Conservation (phyloP, 2,888 invertebrate species). For the Drosophila tripunctata region DNA sequence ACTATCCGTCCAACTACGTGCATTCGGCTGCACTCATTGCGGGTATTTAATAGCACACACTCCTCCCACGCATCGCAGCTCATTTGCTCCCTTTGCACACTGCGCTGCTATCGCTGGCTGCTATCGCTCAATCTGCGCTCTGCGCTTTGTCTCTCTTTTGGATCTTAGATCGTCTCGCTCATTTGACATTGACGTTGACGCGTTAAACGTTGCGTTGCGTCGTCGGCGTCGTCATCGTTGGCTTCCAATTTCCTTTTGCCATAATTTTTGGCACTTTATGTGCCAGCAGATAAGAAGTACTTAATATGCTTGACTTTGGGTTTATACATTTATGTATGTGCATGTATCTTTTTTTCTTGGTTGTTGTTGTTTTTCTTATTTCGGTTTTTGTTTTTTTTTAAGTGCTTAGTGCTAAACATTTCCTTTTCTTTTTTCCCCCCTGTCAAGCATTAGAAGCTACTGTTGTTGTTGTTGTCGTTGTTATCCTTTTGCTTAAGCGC, state of each 20-base stretch:
- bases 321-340: background rate
- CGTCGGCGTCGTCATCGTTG: slow-evolving; percentile 10
- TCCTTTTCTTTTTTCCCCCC: slow-evolving; percentile 42
- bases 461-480: slow-evolving; percentile 22
- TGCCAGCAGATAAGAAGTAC: slow-evolving; percentile 60
- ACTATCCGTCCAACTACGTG: too few species aligned
- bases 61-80: too few species aligned
- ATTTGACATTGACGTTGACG: slow-evolving; percentile 36
- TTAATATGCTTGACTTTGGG: slow-evolving; percentile 38
- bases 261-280: slow-evolving; percentile 76
- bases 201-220: slow-evolving; percentile 5
- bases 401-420: slow-evolving; percentile 71
- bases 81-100: too few species aligned
- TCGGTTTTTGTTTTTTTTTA: slow-evolving; percentile 22
- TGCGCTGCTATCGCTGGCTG: too few species aligned
- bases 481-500: slow-evolving; percentile 56
- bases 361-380: slow-evolving; percentile 5
- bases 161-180: slow-evolving; percentile 10
- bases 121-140: too few species aligned
- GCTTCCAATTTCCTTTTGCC: slow-evolving; percentile 67
- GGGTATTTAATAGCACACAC: too few species aligned
- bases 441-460: slow-evolving; percentile 30
- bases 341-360: background rate
- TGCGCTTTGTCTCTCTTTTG: too few species aligned
- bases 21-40: too few species aligned